Evolutionary conservation across 2,888 invertebrate species (phyloP), one percentile per base, ranked within the genome.

Genomic region (Melieria crassipennis): DNA sequence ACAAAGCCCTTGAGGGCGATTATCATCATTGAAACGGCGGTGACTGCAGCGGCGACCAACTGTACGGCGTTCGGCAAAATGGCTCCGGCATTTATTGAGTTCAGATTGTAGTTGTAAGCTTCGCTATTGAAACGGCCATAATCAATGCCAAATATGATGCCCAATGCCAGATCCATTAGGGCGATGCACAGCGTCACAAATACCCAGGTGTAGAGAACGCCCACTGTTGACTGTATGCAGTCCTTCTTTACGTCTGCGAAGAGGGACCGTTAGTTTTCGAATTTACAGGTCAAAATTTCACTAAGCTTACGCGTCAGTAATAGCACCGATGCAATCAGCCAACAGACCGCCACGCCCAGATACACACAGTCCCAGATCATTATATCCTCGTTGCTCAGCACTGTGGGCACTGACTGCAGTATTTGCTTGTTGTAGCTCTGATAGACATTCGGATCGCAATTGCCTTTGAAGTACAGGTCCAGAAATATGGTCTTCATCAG

Each of bases 1-100:
- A 87, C 70, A 75, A 85, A 88, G 10, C 88, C 88, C 73, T 87
- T 86, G 9, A 88, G 80, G 3, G 87, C 82, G 30, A 88, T 78
- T 10, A 86, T 78, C 83, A 86, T 81, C 81, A 88, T 82, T 5
- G 84, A 73, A 3, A 86, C 83, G 11, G 86, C 80, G 1, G 82
- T 81, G 4, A 83, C 79, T 74, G 80, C 79, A 0, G 80, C 86
- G 5, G 83, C 79, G 3, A 85, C 7, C 2, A 86, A 56, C 50
- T 82, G 78, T 4, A 76, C 80, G 10, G 79, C 82, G 67, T 82
- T 67, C 0, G 82, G 73, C 45, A 78, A 10, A 6, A 82, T 68
- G 0, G 0, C 0, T 3, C 79, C 83, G 0, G 48, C 46, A 70
- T 84, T 80, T 0, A 76, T 63, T 4, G 11, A 5, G 46, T 77